Base-by-base conservation (phyloP, 2,797 vertebrate species). In the Lerista edwardsae region DNA sequence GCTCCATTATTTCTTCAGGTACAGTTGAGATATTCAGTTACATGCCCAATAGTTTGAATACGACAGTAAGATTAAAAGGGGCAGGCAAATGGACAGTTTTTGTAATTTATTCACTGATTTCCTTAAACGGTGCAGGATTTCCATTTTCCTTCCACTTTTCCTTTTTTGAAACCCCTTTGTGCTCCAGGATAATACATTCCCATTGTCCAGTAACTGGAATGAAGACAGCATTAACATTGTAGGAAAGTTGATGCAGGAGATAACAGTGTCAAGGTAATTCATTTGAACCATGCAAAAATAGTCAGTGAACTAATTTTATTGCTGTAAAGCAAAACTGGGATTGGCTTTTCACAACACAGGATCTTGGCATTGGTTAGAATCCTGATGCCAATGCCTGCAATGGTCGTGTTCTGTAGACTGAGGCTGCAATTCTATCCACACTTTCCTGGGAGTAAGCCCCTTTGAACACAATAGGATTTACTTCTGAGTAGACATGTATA, bases 1-100 rank as follows among this genome's bases (percentile, higher is more conserved):
- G 98, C 98, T 99, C 97, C 98, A 98, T 99, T 99, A 99, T 99
- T 98, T 98, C 97, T 97, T 97, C 98, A 99, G 98, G 98, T 99
- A 98, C 96, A 98, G 97, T 98, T 97, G 97, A 98, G 97, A 98
- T 98, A 98, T 98, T 98, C 97, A 96, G 96, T 97, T 97, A 96
- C 97, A 97, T 96, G 96, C 97, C 96, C 97, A 96, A 97, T 96
- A 96, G 96, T 97, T 96, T 96, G 96, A 97, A 97, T 97, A 97
- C 96, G 93, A 95, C 96, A 96, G 96, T 97, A 96, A 97, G 96
- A 97, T 97, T 96, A 97, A 97, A 97, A 97, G 93, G 95, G 96
- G 97, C 94, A 96, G 94, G 95, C 93, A 96, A 96, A 95, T 95
- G 97, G 96, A 97, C 96, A 96, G 95, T 96, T 96, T 96, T 96